Conservation (phyloP, 2,113 vertebrate species). For the Engystomops pustulosus region DNA sequence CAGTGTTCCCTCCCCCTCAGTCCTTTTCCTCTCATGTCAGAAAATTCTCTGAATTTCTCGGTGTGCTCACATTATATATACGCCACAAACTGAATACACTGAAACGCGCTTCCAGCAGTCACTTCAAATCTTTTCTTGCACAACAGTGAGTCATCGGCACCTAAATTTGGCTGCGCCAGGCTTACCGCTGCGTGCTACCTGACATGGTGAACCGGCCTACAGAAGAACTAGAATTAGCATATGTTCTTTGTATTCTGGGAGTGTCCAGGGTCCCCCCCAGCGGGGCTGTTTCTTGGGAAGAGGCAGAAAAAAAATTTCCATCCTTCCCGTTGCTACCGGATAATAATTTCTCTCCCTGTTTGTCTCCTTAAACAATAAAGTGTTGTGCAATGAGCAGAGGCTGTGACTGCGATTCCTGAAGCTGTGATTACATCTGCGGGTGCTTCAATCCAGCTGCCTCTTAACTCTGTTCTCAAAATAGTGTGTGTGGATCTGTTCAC, state of each 20-base stretch:
- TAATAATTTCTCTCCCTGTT: slow-evolving; percentile 39
- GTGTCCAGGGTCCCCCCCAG: neutral
- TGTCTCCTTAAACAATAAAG: slow-evolving; percentile 39
- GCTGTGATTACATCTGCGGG: slow-evolving; percentile 38
- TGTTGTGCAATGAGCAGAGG: slow-evolving; percentile 8
- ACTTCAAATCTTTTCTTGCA: slow-evolving; percentile 38
- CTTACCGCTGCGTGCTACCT: slow-evolving; percentile 37
- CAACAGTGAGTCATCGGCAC: slow-evolving; percentile 53
- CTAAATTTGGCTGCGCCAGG: slow-evolving; percentile 47
- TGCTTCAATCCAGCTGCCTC: slow-evolving; percentile 15
- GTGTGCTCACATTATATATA: slow-evolving; percentile 49
- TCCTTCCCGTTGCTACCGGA: slow-evolving; percentile 13
- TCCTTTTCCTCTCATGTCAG: slow-evolving; percentile 42
- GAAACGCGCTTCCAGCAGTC: slow-evolving; percentile 49
- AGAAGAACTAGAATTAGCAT: slow-evolving; percentile 14
- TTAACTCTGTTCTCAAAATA: slow-evolving; percentile 8
- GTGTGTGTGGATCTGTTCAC: slow-evolving; percentile 3
- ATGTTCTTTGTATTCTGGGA: neutral
- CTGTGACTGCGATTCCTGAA: slow-evolving; percentile 32
- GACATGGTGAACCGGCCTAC: slow-evolving; percentile 17
- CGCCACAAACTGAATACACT: slow-evolving; percentile 32
- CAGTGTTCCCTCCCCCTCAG: slow-evolving; percentile 33
- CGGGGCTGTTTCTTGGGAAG: slow-evolving; percentile 14
- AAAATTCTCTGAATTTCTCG: slow-evolving; percentile 18
- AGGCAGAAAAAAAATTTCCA: neutral